Conservation (phyloP, 2,113 vertebrate genomes). For the Petrocephalus microphthalmus region DNA sequence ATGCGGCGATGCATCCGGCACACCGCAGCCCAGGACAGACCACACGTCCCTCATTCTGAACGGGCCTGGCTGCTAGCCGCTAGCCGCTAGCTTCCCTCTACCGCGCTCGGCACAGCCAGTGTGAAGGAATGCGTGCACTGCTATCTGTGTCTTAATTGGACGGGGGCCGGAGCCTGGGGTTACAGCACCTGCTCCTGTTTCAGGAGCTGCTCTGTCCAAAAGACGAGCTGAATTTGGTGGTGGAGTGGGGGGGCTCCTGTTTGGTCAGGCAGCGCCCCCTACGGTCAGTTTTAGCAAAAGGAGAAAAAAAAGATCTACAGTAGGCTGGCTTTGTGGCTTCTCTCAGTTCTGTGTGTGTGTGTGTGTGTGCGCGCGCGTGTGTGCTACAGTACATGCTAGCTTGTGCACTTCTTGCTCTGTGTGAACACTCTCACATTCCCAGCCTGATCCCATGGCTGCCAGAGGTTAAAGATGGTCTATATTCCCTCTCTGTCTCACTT, state of each 20-base stretch:
- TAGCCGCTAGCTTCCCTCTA: not conserved
- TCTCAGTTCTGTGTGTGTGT: conserved; percentile 30
- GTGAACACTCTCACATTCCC: not conserved
- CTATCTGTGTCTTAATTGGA: conserved; percentile 69
- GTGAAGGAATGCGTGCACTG: conserved; percentile 45
- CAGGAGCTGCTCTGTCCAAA: conserved; percentile 38
- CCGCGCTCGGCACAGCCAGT: conserved; percentile 44
- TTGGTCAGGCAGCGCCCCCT: conserved; percentile 37
- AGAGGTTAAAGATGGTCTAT: conserved; percentile 58
- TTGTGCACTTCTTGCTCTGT: not conserved
- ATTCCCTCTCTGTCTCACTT: conserved; percentile 51
- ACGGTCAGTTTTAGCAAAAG: conserved; percentile 1
- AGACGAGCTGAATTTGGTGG: not conserved
- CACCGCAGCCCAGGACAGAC: not conserved
- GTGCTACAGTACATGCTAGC: not conserved
- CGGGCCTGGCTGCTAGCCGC: not conserved
- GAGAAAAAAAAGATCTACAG: not conserved
- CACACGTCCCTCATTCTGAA: not conserved
- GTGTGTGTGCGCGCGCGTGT: conserved; percentile 39
- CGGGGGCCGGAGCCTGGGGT: conserved; percentile 56
- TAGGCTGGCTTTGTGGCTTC: not conserved
- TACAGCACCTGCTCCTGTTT: conserved; percentile 62
- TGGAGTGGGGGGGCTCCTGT: not conserved
- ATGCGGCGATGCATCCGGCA: not conserved
- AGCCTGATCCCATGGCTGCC: conserved; percentile 34